A percentile compares a stretch with the other conserved stretches of the same genome.
Evolutionary conservation across 2,113 vertebrate species (phyloP).

Genomic region (Podarcis cretensis): DNA sequence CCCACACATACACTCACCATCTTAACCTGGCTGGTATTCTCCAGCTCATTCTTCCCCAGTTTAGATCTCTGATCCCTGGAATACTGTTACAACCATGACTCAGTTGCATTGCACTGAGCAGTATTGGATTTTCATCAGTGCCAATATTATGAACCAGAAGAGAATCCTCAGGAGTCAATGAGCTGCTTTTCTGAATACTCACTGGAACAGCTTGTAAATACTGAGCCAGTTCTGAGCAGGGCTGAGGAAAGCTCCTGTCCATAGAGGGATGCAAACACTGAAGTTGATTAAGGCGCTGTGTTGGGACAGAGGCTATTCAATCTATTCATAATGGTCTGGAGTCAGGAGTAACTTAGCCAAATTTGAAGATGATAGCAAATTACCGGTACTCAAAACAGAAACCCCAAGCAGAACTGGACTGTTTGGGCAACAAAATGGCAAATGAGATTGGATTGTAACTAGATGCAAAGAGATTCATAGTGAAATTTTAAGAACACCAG

Average conservation of each 20-base stretch:
- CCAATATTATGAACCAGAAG: neutral
- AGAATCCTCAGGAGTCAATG: neutral
- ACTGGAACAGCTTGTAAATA: neutral
- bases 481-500: too few relatives aligned
- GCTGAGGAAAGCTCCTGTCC: neutral
- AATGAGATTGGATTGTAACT: too few relatives aligned
- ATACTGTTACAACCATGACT: neutral
- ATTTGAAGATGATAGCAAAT: neutral
- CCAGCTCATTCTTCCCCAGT: neutral
- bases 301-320: neutral
- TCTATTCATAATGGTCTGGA: neutral
- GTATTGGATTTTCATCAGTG: neutral
- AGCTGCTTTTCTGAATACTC: neutral
- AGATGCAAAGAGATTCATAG: too few relatives aligned
- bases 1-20: neutral
- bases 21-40: neutral
- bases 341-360: neutral
- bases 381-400: neutral
- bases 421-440: too few relatives aligned
- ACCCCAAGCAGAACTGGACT: neutral
- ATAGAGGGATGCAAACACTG: neutral
- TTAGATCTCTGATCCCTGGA: neutral
- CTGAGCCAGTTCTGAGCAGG: neutral
- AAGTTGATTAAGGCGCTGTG: neutral
- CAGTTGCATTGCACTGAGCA: neutral